These are phyloP conservation scores for Leucania comma DNA, from an alignment of 2,888 invertebrate species.

Conservation along the genomic window DNA sequence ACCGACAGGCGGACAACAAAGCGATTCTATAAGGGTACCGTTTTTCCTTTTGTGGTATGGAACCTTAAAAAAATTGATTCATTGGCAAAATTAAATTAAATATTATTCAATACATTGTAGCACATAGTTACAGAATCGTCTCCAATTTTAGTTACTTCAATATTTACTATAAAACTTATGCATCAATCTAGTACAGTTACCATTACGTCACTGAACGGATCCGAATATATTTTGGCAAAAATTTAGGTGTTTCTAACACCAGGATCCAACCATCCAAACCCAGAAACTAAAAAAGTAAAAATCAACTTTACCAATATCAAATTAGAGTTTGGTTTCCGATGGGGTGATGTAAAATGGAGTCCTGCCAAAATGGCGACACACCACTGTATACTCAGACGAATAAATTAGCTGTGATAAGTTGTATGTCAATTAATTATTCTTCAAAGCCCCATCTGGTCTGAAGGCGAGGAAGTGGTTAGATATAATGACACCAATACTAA, in stretches of 20 bases:
- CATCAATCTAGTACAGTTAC: slow-evolving; percentile 76
- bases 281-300: slow-evolving; percentile 64
- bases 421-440: slow-evolving; percentile 91
- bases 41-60: too few species aligned
- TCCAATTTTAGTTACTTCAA: slow-evolving; percentile 68
- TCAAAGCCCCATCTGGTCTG: slow-evolving; percentile 89
- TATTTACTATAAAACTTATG: slow-evolving; percentile 69
- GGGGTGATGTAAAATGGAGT: slow-evolving; percentile 73
- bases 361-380: slow-evolving; percentile 88
- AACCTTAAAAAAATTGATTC: not conserved
- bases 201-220: slow-evolving; percentile 81
- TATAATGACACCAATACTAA: slow-evolving; percentile 75
- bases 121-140: slow-evolving; percentile 45
- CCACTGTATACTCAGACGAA: slow-evolving; percentile 87
- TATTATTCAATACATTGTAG: slow-evolving; percentile 32
- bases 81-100: not conserved
- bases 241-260: slow-evolving; percentile 82
- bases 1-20: too few species aligned
- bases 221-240: slow-evolving; percentile 87
- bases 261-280: slow-evolving; percentile 72
- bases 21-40: too few species aligned
- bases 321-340: slow-evolving; percentile 65
- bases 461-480: slow-evolving; percentile 77
- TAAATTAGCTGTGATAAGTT: slow-evolving; percentile 90
- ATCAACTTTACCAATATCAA: slow-evolving; percentile 56